A percentile compares a stretch with the other conserved stretches of the same genome.
phyloP scores from a whole-genome alignment of 2,888 invertebrate species.

The Andrena haemorrhoa region DNA sequence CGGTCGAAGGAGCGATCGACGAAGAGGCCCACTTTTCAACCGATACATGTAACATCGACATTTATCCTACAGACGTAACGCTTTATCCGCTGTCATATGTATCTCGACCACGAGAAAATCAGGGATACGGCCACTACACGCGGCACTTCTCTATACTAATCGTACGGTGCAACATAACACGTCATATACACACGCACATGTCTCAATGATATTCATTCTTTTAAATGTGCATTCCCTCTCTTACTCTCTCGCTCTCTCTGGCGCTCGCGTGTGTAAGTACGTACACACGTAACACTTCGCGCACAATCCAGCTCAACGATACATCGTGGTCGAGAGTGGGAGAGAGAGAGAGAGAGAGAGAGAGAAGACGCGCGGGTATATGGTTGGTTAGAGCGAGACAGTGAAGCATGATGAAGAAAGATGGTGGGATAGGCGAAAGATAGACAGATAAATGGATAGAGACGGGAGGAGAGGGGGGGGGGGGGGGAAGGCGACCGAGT shows the following conservation, averaged over 20 bases:
- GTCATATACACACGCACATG: conserved; percentile 61
- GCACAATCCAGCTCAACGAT: conserved; percentile 56
- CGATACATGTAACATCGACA: neutral
- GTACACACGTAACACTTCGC: conserved; percentile 49
- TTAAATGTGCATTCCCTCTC: conserved; percentile 34
- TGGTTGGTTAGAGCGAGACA: conserved; percentile 31
- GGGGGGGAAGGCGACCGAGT: neutral
- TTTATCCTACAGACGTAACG: conserved; percentile 7
- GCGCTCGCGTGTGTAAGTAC: neutral
- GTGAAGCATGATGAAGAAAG: conserved; percentile 25
- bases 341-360: conserved; percentile 20
- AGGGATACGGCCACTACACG: conserved; percentile 43
- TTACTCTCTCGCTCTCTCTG: neutral
- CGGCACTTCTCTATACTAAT: conserved; percentile 39
- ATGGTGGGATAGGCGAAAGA: conserved; percentile 19
- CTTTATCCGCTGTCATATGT: conserved; percentile 35
- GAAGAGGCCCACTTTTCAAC: conserved; percentile 11
- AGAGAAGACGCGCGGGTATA: conserved; percentile 7
- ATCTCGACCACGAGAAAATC: conserved; percentile 43
- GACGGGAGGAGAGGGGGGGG: conserved; percentile 6
- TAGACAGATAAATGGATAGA: conserved; percentile 16
- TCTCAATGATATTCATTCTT: conserved; percentile 43
- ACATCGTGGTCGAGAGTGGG: conserved; percentile 48
- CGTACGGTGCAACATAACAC: conserved; percentile 60
- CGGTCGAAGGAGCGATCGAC: neutral